Base-by-base conservation (phyloP, 2,888 invertebrate genomes). In the Malthinus flaveolus region DNA sequence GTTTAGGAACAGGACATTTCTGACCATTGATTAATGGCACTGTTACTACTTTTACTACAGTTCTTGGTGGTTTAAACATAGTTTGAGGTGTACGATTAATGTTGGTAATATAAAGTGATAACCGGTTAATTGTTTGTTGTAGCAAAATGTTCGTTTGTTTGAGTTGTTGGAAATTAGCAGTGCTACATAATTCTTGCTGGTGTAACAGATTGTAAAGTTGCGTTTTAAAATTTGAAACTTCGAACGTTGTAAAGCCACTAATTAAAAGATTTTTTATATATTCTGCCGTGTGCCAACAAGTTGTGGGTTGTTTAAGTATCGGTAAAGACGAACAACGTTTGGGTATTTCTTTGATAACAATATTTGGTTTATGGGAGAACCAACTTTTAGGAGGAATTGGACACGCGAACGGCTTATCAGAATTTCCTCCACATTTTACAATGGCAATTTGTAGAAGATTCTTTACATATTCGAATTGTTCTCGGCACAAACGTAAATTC, bases 301-400 rank as follows among this genome's bases (percentile, higher is more conserved):
- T 10, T 1, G 37, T n/a, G 7, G 50, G 46, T 46, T 11, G 32
- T 5, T 42, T 32, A 13, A 56, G 45, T 1, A 33, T 31, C 1
- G 56, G 50, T 15, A 46, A 32, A 11, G 33, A 31, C 9, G 50
- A 45, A 46, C 50, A 50, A 1, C n/a, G 6, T 37, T 32, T 44
- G 9, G 37, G 37, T 10, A 56, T 31, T 56, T 56, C 56, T 15
- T 50, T 56, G 12, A 56, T 45, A 36, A 49, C 13, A 32, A 56
- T 11, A 8, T 33, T 50, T 10, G 56, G 56, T 23, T 32, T 32
- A 13, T 55, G 55, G 23, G 15, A 15, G 9, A 39, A 15, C 9
- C n/a, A 35, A 10, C 2, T 10, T 10, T 39, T 39, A 39, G 39
- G 39, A 13, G 39, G 35, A 35, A 45, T 5, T 31, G 31, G 8